Evolutionary conservation across 2,888 invertebrate species (phyloP), one percentile per base, ranked within the genome.

Genomic region (Cosmorhoe ocellata): DNA sequence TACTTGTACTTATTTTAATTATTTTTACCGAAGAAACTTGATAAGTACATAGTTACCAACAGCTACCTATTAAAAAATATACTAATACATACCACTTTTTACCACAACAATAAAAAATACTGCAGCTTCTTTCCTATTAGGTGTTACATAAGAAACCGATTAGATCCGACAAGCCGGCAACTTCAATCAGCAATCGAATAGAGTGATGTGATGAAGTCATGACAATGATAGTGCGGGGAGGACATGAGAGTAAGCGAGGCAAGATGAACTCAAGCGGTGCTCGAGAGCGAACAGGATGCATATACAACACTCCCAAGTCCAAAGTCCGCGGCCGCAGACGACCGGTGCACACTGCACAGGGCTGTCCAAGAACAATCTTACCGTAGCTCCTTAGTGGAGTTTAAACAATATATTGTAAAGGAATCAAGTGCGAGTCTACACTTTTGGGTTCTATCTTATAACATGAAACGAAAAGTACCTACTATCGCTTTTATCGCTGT

Each of bases 301-400:
- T 64, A 75, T 77, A 85, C 70, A 78, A 81, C 80, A 82, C 66
- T 71, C 69, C 71, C 32, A 53, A 53, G 84, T 86, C 78, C 81
- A 85, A 88, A 88, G 86, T 88, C 84, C 86, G 69, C 71, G 65
- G 69, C 27, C 44, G 34, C 46, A 42, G 24, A 67, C 69, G 66
- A 69, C 64, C 68, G 58, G 63, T 66, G 62, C 62, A 59, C 58
- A 56, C 63, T 66, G 62, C 62, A 59, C 58, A 56, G 51, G 56
- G 56, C 55, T 55, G 46, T 38, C 44, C 41, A 47, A 58, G 51
- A 51, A 45, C 37, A 53, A 51, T 51, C 49, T 53, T 13, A 39
- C 31, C 32, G 39, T 46, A 32, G 22, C 9, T 38, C 42, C 43
- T 39, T 14, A 28, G 42, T 46, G 32, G 26, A 24, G 26, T 10